Base-by-base conservation (phyloP, 1,140 invertebrate genomes). In the Octopus sinensis region DNA sequence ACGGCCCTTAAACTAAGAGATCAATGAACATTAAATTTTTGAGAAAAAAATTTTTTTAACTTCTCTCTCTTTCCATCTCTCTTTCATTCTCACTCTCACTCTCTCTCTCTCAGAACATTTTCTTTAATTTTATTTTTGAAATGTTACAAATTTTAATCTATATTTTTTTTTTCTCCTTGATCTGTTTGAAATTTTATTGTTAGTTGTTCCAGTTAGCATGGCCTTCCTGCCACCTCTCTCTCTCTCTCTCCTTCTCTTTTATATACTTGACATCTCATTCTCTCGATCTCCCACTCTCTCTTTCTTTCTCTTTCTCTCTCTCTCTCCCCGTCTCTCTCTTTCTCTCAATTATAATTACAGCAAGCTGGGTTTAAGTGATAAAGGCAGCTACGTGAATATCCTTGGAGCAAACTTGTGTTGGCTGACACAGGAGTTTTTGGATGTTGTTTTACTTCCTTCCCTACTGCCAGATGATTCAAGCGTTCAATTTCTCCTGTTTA, bases 1-100 rank as follows among this genome's bases (percentile, higher is more conserved):
- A 62, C 79, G 86, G 84, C 17, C 84, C 84, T 53, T 87, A 87
- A 81, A 86, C 86, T 77, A 86, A 87, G 76, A 79, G 86, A 23
- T 84, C 85, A 0, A 80, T 52, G 53, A 83, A 78, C 43, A 23
- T 78, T 30, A 79, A 81, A 83, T 75, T 23, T 23, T 23, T 23
- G 23, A 23, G 82, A 68, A 10, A 80, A 80, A 75, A 83, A 83
- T 71, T 53, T 78, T 17, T 79, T 80, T 54, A 75, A 23, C 23
- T 23, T 79, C 73, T 83, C 80, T 13, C 17, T 71, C 53, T 81
- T 53, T 62, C 17, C 17, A 10, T 62, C 17, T 62, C 17, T 62
- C 17, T 62, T 62, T 62, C 17, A 71, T 5, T 71, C 30, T 71
- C 30, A n/a, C 30, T 71, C 30, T 71, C 17, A 62, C 7, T 62